Evolutionary conservation across 2,797 vertebrate genomes (phyloP), one percentile per base, ranked within the genome.

Genomic region (Heteromormyrus szaboi): DNA sequence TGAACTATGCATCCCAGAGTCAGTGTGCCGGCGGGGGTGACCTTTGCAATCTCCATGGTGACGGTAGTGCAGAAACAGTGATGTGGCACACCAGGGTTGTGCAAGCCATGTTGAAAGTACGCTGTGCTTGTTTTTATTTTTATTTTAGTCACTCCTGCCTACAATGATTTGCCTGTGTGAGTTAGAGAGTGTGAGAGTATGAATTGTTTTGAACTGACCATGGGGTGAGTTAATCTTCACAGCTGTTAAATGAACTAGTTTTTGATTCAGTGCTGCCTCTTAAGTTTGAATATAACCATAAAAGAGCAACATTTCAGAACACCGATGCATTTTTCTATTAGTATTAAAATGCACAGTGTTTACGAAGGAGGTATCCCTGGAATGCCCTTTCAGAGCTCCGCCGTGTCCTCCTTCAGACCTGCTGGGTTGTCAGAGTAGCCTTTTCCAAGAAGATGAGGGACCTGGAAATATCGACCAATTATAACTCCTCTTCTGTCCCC

Each of bases 21-120:
- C 33, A 41, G 25, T 29, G 46, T 54, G 50, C 25, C 4, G 2
- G 29, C 6, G 2, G 50, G 25, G 14, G 51, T 56, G 51, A 54
- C 29, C 51, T 54, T 51, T 11, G 87, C 9, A 17, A 46, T 85
- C 37, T 76, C 12, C 86, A 91, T 90, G 90, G 59, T 76, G 86
- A 81, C 90, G 92, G 93, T 90, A 89, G 51, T 7, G 14, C 25
- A 48, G 12, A 90, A 89, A 53, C 25, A 29, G 9, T 54, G 48
- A 37, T 85, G 86, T 68, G 2, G 89, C 86, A 87, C 81, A 90
- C 83, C 81, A 51, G 79, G 86, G 56, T 88, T 90, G 91, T 89
- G 44, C 68, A 37, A 89, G 89, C 91, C 59, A 87, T 29, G 89
- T 87, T 89, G 83, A 89, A 46, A 72, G 85, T 91, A 86, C 89